phyloP scores from a whole-genome alignment of 2,113 vertebrate species.

The Boulengeromyrus knoepffleri region DNA sequence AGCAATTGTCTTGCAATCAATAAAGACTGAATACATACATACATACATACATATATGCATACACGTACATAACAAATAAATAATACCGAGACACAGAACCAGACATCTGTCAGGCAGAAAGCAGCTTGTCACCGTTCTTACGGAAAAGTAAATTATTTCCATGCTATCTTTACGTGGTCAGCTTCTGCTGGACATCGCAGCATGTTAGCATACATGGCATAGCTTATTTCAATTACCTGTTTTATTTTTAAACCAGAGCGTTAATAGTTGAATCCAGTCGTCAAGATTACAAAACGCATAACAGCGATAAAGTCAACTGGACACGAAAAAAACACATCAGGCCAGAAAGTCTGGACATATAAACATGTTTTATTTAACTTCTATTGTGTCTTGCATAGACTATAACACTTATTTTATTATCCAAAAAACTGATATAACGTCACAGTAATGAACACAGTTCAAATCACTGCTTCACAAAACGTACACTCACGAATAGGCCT shows the following conservation, averaged over 20 bases:
- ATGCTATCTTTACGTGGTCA: background rate
- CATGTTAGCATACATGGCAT: background rate
- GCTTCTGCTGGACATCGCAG: background rate
- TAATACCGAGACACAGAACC: background rate
- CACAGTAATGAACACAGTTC: constrained; percentile 64
- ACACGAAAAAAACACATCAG: constrained; percentile 6
- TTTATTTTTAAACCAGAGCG: background rate
- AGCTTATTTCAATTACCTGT: background rate
- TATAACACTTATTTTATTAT: constrained; percentile 53
- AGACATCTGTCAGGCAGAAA: background rate
- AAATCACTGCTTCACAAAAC: constrained; percentile 58
- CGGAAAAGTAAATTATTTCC: background rate
- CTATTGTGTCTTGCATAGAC: constrained; percentile 35
- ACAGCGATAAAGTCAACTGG: background rate
- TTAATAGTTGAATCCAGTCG: background rate
- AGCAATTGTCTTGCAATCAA: background rate
- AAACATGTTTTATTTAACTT: constrained; percentile 58
- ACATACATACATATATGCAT: background rate
- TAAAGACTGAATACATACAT: background rate
- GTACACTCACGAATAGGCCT: constrained; percentile 52
- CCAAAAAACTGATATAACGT: constrained; percentile 52
- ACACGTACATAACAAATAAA: background rate
- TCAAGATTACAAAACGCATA: background rate
- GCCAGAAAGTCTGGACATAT: constrained; percentile 25
- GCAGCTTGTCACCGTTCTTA: background rate